Evolutionary conservation across 2,888 invertebrate genomes (phyloP).

Genomic region (Epistrophe eligans): DNA sequence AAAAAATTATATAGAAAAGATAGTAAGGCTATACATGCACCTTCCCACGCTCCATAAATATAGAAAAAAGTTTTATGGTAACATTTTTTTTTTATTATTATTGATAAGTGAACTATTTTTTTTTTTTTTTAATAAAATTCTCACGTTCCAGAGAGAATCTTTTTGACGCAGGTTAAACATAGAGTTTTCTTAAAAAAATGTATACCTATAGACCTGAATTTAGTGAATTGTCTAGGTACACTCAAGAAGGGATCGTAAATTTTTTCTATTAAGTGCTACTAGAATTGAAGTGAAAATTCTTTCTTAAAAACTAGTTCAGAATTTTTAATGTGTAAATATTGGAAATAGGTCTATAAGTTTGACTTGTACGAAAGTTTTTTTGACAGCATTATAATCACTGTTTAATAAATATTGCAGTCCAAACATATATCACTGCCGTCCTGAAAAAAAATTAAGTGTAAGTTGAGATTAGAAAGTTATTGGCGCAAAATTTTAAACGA

Average conservation of each 20-base stretch:
- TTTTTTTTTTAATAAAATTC: conserved; percentile 12
- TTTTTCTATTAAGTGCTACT: not conserved
- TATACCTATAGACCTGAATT: not conserved
- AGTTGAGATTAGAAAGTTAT: too few relatives aligned
- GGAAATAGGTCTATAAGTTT: too few relatives aligned
- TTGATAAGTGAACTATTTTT: conserved; percentile 16
- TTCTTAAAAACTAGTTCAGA: too few relatives aligned
- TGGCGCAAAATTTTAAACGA: too few relatives aligned
- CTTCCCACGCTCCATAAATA: conserved; percentile 74
- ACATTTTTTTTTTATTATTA: not conserved
- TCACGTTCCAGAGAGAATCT: conserved; percentile 13
- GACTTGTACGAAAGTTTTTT: too few relatives aligned
- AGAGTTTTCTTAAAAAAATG: not conserved
- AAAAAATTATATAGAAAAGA: not conserved
- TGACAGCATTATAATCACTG: too few relatives aligned
- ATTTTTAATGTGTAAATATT: too few relatives aligned
- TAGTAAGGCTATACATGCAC: conserved; percentile 33
- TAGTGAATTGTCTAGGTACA: too few relatives aligned
- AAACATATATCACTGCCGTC: too few relatives aligned
- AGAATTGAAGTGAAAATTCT: too few relatives aligned
- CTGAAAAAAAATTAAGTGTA: too few relatives aligned
- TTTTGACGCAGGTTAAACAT: not conserved
- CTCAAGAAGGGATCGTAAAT: not conserved
- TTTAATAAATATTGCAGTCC: too few relatives aligned
- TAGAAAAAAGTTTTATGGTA: conserved; percentile 35